A percentile compares a stretch with the other conserved stretches of the same genome.
These are phyloP conservation scores for Lasaia peninsularis DNA, from an alignment of 1,140 invertebrate species.

Conservation along the genomic window DNA sequence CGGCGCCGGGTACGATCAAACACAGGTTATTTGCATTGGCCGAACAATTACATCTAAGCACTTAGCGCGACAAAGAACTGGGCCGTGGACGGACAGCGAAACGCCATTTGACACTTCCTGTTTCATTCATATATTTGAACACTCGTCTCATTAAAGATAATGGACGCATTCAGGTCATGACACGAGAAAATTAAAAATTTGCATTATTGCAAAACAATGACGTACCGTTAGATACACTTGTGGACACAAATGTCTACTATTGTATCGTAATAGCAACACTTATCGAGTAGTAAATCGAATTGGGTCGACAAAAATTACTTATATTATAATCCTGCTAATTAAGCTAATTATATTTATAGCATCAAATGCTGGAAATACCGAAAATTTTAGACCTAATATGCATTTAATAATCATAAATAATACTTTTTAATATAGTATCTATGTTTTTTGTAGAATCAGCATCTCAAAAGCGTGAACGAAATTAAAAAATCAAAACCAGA, in stretches of 20 bases:
- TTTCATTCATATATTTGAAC: slow-evolving; percentile 61
- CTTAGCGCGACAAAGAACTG: slow-evolving; percentile 61
- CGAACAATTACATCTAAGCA: slow-evolving; percentile 68
- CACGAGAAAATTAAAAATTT: slow-evolving; percentile 38
- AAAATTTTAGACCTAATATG: too few relatives aligned
- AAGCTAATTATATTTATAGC: too few relatives aligned
- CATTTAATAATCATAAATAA: too few relatives aligned
- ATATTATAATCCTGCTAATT: too few relatives aligned
- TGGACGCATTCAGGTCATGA: slow-evolving; percentile 44
- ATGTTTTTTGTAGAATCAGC: too few relatives aligned
- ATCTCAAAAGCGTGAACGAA: too few relatives aligned
- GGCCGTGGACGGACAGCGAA: slow-evolving; percentile 64
- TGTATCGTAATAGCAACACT: too few relatives aligned
- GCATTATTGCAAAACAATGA: slow-evolving; percentile 22
- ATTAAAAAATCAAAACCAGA: too few relatives aligned
- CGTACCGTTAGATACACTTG: not conserved
- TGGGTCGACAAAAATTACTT: too few relatives aligned
- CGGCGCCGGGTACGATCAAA: slow-evolving; percentile 48
- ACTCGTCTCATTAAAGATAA: slow-evolving; percentile 41
- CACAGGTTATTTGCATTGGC: slow-evolving; percentile 62
- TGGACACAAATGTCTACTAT: not conserved
- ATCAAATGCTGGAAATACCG: too few relatives aligned
- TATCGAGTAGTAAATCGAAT: too few relatives aligned
- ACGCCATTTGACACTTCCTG: slow-evolving; percentile 73
- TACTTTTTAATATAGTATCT: too few relatives aligned